Percentiles rank a stretch among this genome's conserved stretches.
Conservation (phyloP, 2,888 invertebrate species). For the Zaprionus lineosus region DNA sequence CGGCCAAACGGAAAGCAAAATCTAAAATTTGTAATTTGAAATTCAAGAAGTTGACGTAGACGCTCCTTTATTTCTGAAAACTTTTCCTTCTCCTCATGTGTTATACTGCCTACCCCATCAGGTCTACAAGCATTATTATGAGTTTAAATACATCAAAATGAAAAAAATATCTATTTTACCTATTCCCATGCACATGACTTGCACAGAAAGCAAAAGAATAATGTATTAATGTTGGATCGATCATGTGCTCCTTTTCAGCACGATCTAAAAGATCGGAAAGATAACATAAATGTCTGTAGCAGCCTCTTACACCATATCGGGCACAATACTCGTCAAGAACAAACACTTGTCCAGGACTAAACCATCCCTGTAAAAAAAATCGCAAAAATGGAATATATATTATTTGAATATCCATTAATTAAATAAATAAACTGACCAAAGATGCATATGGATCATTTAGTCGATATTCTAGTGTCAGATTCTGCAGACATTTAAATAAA, state of each 20-base stretch:
- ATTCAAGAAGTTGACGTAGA: slow-evolving; percentile 94
- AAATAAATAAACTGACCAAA: slow-evolving; percentile 86
- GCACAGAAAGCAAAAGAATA: slow-evolving; percentile 99
- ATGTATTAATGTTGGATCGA: slow-evolving; percentile 99
- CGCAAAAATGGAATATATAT: not conserved
- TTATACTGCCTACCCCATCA: slow-evolving; percentile 99
- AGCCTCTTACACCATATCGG: slow-evolving; percentile 97
- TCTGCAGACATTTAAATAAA: slow-evolving; percentile 95
- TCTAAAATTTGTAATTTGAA: slow-evolving; percentile 99
- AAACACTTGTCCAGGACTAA: slow-evolving; percentile 99
- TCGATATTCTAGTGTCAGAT: slow-evolving; percentile 95
- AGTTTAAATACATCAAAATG: not conserved
- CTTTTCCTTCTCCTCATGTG: slow-evolving; percentile 98
- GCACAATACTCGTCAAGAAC: slow-evolving; percentile 99
- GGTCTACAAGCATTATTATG: slow-evolving; percentile 86
- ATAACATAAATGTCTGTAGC: slow-evolving; percentile 98
- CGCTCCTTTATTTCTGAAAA: slow-evolving; percentile 99
- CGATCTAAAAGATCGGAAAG: slow-evolving; percentile 96
- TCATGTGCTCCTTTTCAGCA: slow-evolving; percentile 96
- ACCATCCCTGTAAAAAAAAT: slow-evolving; percentile 92
- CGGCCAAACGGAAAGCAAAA: slow-evolving; percentile 99
- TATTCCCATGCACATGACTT: slow-evolving; percentile 99
- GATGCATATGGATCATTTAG: slow-evolving; percentile 99
- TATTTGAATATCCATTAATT: too few species aligned
- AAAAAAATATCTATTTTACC: slow-evolving; percentile 84